Evolutionary conservation across 2,797 vertebrate genomes (phyloP).

Genomic region (Paratrypauchen microcephalus): DNA sequence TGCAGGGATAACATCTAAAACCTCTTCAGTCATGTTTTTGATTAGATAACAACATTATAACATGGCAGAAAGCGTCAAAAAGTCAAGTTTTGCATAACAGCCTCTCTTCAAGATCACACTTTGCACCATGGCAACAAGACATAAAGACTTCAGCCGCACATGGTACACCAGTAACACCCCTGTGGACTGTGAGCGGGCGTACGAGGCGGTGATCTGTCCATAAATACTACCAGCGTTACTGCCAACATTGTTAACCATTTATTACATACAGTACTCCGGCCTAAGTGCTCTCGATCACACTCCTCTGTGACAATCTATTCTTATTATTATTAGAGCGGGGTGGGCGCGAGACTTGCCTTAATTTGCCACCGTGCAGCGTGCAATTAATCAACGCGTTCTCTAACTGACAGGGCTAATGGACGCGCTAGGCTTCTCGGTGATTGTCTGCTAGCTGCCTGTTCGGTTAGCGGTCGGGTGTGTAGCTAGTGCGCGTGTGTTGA

Average conservation of each 20-base stretch:
- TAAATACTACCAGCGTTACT: background rate
- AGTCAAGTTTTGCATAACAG: no score
- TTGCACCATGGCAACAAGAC: background rate
- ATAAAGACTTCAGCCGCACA: background rate
- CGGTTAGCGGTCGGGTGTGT: constrained; percentile 30
- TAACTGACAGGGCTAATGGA: constrained; percentile 76
- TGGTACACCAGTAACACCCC: background rate
- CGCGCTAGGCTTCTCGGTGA: constrained; percentile 63
- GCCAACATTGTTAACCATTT: constrained; percentile 41
- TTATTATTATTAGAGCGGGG: constrained; percentile 68
- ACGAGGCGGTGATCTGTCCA: background rate
- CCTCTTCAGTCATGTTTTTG: no score
- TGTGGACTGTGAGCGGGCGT: background rate
- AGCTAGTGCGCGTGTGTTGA: constrained; percentile 47
- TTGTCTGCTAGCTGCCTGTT: constrained; percentile 66
- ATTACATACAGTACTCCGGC: constrained; percentile 53
- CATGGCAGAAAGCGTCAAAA: no score
- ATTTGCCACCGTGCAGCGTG: constrained; percentile 68
- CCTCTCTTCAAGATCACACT: background rate
- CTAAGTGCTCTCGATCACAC: constrained; percentile 43
- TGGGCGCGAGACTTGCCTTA: constrained; percentile 65
- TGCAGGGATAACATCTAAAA: no score
- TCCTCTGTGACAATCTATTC: constrained; percentile 64
- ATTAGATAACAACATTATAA: no score
- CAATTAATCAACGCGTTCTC: constrained; percentile 72